Conservation (phyloP, 1,140 invertebrate species). For the Drosophila aff. region DNA sequence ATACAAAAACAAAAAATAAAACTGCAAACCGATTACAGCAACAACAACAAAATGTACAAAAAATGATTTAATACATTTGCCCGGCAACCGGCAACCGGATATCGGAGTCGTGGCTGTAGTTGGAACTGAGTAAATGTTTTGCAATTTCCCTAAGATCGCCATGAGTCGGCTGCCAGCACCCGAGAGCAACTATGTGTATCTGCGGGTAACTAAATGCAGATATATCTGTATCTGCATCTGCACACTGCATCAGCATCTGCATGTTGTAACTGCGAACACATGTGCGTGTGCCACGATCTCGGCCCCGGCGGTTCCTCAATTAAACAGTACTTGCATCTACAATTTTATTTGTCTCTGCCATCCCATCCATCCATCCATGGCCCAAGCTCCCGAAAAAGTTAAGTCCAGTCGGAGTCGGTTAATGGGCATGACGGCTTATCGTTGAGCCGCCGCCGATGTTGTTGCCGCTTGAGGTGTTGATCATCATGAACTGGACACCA, state of each 20-base stretch:
- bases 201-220: constrained; percentile 1
- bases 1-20: background rate
- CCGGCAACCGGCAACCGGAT: constrained; percentile 43
- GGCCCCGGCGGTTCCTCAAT: constrained; percentile 32
- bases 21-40: background rate
- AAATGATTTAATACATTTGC: constrained; percentile 51
- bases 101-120: constrained; percentile 33
- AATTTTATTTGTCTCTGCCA: constrained; percentile 36
- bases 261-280: constrained; percentile 16
- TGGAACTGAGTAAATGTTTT: constrained; percentile 41
- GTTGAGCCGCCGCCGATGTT: background rate
- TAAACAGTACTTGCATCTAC: constrained; percentile 38
- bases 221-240: constrained; percentile 9
- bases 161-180: constrained; percentile 13
- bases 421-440: constrained; percentile 24
- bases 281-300: constrained; percentile 45
- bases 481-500: constrained; percentile 15
- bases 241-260: constrained; percentile 4
- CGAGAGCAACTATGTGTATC: constrained; percentile 10
- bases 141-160: constrained; percentile 49
- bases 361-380: background rate
- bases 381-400: constrained; percentile 31
- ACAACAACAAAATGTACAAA: background rate
- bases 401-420: constrained; percentile 14
- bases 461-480: constrained; percentile 22